Evolutionary conservation across 2,888 invertebrate genomes (phyloP), one percentile per base, ranked within the genome.

Genomic region (Drosophila neonasuta): DNA sequence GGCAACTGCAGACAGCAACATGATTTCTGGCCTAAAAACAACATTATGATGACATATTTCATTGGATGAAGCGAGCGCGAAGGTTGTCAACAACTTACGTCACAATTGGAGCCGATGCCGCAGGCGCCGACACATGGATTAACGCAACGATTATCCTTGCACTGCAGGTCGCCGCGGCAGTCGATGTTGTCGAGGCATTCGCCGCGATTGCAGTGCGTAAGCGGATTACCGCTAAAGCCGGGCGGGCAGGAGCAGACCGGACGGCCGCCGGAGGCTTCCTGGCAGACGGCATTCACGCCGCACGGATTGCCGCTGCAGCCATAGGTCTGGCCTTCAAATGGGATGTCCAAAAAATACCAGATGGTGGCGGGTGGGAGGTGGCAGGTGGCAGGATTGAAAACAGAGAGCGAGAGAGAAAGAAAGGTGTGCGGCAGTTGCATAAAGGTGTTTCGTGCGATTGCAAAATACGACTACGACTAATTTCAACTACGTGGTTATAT

Each of bases 161-260:
- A 97, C 20, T 94, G 93, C 80, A 93, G 93, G 88, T 94, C 93
- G 29, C 92, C 92, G 15, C 94, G 93, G 87, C 97, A 97, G 87
- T 97, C 96, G 62, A 93, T 92, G 90, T 95, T 94, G 57, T 95
- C 96, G 93, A 94, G 90, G 86, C 95, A 96, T 87, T 95, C 95
- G 52, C 95, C 95, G 74, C 94, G 93, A 81, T 93, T 92, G 89
- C 97, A 97, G 77, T 93, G 93, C 1, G 92, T 92, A 66, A 96
- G 91, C 0, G 97, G 96, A 90, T 96, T 96, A 32, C 96, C 97
- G 75, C 94, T 94, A 89, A 96, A 94, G 1, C 96, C 95, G 9
- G 95, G 94, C 73, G 95, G 92, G 81, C 96, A 96, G 24, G 95
- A 95, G 88, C 96, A 96, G 6, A 96, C 95, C 0, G 96, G 95